Conservation (phyloP, 2,797 vertebrate species). For the Muscicapa striata region DNA sequence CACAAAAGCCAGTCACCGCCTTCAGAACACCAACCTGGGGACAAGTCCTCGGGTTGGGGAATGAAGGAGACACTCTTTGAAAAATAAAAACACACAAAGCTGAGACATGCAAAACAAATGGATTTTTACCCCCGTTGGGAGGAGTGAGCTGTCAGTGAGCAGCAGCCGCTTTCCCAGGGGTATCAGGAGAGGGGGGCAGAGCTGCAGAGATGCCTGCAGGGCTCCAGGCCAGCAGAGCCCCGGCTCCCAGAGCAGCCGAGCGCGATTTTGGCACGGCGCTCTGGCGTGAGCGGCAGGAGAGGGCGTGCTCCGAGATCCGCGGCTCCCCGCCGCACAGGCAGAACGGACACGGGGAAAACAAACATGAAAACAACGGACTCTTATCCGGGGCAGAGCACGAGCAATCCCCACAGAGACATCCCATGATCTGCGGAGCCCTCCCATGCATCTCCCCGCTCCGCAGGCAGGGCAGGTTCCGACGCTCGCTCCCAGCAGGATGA, state of each 20-base stretch:
- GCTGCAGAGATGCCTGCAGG: background rate
- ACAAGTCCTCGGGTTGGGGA: background rate
- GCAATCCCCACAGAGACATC: constrained; percentile 32
- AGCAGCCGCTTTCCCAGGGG: background rate
- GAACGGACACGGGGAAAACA: constrained; percentile 23
- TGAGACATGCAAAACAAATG: background rate
- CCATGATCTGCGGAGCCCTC: background rate
- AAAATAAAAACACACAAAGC: background rate
- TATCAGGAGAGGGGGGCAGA: background rate
- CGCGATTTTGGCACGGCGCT: background rate
- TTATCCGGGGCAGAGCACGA: constrained; percentile 9
- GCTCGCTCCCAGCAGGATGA: background rate
- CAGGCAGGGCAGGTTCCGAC: background rate
- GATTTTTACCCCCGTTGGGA: background rate
- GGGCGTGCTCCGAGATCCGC: constrained; percentile 16
- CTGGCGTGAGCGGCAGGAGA: background rate
- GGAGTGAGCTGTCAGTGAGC: background rate
- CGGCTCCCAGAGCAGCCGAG: background rate
- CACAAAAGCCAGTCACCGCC: background rate
- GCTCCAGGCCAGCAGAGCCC: background rate
- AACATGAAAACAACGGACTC: constrained; percentile 46
- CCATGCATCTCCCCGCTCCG: background rate
- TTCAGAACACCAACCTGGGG: background rate
- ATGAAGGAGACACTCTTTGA: background rate
- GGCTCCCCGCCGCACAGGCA: constrained; percentile 23